Evolutionary conservation across 2,113 vertebrate genomes (phyloP), one percentile per base, ranked within the genome.

Genomic region (Caretta caretta): DNA sequence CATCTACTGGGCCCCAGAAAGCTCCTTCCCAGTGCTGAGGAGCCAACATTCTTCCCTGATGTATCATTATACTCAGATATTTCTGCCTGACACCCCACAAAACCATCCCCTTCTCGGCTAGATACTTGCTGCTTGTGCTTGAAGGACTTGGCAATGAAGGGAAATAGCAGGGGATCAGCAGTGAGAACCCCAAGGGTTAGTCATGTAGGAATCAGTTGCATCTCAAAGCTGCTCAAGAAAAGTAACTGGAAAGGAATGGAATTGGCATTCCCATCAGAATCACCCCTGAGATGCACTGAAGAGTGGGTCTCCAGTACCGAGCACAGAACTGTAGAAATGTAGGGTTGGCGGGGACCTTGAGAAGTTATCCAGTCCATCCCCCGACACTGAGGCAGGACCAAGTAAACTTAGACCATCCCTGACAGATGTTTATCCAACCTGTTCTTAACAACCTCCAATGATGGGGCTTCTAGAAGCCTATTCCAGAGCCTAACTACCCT

Each of bases 1-100:
- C 75, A 94, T 76, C 80, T 83, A 84, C 84, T 75, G 75, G 93
- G 86, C 90, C 25, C 7, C 91, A 95, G 91, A 24, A 88, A 89
- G 86, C 46, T 65, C 79, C 90, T 90, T 80, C 42, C 46, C 83
- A 93, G 82, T 92, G 94, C 89, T 86, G 48, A 81, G 86, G 90
- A 65, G 17, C 17, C 13, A 65, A 31, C 29, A 95, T 87, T 91
- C 19, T 6, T 5, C 80, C 35, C 1, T 10, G 16, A 48, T 75
- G 76, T 22, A 14, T 11, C 54, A 94, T 87, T 69, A 54, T 49
- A 86, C 91, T 19, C 78, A 62, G 16, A 17, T 92, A 1, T 50
- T 59, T 84, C 91, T 84, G 76, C 93, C 96, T 91, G 96, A 84
- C 53, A 46, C 86, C 90, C 11, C 24, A n/a, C 90, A 6, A 0